phyloP scores from a whole-genome alignment of 1,140 invertebrate genomes.

The Eupeodes corollae region DNA sequence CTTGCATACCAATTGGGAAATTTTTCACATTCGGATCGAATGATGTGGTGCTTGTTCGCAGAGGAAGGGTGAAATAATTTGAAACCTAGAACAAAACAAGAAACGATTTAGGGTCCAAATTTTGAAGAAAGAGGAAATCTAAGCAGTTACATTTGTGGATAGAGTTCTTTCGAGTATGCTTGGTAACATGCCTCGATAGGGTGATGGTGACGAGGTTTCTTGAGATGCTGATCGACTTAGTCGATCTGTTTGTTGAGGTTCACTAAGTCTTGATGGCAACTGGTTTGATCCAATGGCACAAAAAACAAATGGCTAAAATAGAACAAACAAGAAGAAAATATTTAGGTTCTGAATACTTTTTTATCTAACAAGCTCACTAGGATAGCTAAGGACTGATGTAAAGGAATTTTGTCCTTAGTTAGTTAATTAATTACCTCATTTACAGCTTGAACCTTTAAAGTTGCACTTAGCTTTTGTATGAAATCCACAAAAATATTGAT shows the following conservation, averaged over 20 bases:
- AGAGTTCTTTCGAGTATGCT: conserved; percentile 33
- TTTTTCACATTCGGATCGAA: conserved; percentile 42
- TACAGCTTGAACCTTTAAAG: conserved; percentile 47
- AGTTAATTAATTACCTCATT: conserved; percentile 39
- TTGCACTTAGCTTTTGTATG: conserved; percentile 41
- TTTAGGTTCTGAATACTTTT: not conserved
- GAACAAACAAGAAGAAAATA: conserved; percentile 1
- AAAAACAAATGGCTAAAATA: conserved; percentile 39
- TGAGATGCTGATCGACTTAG: conserved; percentile 24
- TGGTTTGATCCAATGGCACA: conserved; percentile 41
- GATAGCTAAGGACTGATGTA: not conserved
- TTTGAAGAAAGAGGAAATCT: too few species aligned
- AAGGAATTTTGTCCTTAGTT: not conserved
- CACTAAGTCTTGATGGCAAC: conserved; percentile 11
- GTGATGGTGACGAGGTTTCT: conserved; percentile 13
- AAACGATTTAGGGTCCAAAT: not conserved
- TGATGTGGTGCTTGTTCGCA: conserved; percentile 28
- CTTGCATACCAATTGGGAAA: conserved; percentile 43
- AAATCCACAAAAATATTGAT: conserved; percentile 52
- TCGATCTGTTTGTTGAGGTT: conserved; percentile 6
- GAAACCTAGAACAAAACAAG: conserved; percentile 30
- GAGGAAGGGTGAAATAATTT: conserved; percentile 38
- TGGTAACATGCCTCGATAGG: conserved; percentile 31
- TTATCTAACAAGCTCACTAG: not conserved
- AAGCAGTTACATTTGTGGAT: conserved; percentile 25